Base-by-base conservation (phyloP, 2,797 vertebrate genomes). In the Tadarida brasiliensis region DNA sequence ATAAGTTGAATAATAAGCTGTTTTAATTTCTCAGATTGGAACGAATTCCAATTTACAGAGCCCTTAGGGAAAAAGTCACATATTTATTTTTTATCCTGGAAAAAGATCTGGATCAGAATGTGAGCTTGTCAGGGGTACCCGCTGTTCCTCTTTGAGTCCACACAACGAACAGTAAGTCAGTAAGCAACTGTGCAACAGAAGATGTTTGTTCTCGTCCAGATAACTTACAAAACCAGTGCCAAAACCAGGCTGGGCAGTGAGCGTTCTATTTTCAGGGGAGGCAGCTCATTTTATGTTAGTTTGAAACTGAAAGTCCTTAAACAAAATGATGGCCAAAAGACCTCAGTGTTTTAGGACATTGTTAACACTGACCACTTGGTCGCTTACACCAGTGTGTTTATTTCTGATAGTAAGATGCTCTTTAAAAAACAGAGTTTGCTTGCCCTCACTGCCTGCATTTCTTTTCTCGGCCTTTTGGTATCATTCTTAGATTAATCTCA, bases 401-500 rank as follows among this genome's bases (percentile, higher is more conserved):
- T 73, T 80, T 91, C n/a, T 74, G 17, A 57, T 14, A 44, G 9
- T 30, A 63, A 71, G 76, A 57, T 15, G 5, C 51, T 73, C 7
- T 65, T 86, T 71, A 2, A 74, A 59, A 86, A 3, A 20, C 51
- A 7, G 16, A 82, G 57, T 3, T 59, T 2, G 33, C 59, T 51
- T 30, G 30, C 49, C 5, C 39, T 57, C 7, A n/a, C 56, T 73
- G 96, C 97, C 96, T 98, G 98, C 98, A 98, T 97, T 99, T 98
- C 98, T 98, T 93, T 95, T 90, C 59, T 95, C 83, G 96, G 98
- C 98, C 98, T 98, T 98, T 98, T 98, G 98, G 98, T 98, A 98
- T 98, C 98, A 97, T 98, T 98, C 98, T 98, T 93, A 97, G 97
- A 98, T 98, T 98, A 98, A 97, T 94, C 94, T 97, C 97, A 80